Evolutionary conservation across 2,797 vertebrate species (phyloP), one percentile per base, ranked within the genome.

Genomic region (Manis javanica): DNA sequence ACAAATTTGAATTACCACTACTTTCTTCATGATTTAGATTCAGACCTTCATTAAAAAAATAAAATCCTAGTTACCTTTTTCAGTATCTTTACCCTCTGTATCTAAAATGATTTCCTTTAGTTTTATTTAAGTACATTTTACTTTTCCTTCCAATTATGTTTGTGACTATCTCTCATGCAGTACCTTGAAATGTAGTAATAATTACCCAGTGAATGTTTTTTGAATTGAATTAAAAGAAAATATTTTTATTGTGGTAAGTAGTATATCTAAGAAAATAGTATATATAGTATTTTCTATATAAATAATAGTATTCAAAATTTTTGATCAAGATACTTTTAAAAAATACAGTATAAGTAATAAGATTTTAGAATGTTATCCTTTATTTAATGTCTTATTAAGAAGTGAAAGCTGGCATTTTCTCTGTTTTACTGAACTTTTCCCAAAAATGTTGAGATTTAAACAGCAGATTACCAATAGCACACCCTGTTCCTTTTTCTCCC

Each of bases 41-140:
- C 2, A 51, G 49, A 39, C 21, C 8, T 95, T 96, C 23, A 71
- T 63, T 93, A 63, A 96, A 93, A 66, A 83, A 72, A 93, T n/a
- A 84, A 74, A 86, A 87, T 92, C 12, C 15, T 77, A 24, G 37
- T 95, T 14, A 87, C 9, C 11, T 10, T 90, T 94, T 83, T 66
- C 16, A 84, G 16, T 94, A 55, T 59, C 49, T 71, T 92, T 13
- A 59, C 42, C 7, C 31, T 57, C 21, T 69, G 4, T 92, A 79
- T 86, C 84, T 75, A 82, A 90, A 94, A 96, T 37, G 5, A 89
- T 77, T 90, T 89, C 16, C 71, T 90, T 82, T 82, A n/a, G 78
- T 93, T 91, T 90, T 94, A 69, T 63, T 93, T 82, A 91, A 91
- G 34, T 88, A 74, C 12, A 51, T 95, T 94, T 96, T 95, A n/a